Percentiles rank a stretch among this genome's conserved stretches.
These are phyloP conservation scores for Bambusicola thoracicus DNA, from an alignment of 2,113 vertebrate species.

Conservation along the genomic window DNA sequence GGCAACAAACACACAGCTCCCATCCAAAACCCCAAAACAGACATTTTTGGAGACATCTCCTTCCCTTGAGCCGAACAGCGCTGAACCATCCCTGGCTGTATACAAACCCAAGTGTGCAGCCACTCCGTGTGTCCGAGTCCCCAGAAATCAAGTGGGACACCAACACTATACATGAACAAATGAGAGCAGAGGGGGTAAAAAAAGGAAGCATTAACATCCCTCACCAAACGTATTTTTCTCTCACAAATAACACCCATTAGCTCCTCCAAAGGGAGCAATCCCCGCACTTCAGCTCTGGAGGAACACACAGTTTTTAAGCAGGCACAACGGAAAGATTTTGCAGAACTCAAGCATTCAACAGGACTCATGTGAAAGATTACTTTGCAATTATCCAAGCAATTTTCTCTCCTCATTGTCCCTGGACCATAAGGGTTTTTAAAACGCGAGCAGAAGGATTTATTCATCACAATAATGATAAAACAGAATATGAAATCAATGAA, in stretches of 20 bases:
- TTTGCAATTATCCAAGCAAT: conserved; percentile 60
- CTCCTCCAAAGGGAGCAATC: conserved; percentile 13
- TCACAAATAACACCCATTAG: conserved; percentile 9
- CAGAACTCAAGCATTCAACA: background rate
- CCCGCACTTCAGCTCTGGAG: background rate
- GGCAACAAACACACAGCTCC: background rate
- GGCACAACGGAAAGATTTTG: background rate
- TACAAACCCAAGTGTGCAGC: accelerated
- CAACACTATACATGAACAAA: background rate
- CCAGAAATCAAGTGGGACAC: background rate
- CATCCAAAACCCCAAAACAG: background rate
- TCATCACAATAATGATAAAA: conserved; percentile 57
- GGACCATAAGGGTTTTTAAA: conserved; percentile 34
- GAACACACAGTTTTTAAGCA: background rate
- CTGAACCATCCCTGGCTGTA: accelerated
- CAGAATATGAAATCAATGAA: conserved; percentile 65
- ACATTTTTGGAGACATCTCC: background rate
- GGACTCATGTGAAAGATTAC: conserved; percentile 44
- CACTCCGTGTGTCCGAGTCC: background rate
- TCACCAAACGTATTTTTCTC: background rate
- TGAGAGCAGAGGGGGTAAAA: background rate
- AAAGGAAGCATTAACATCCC: background rate
- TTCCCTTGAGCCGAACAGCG: accelerated
- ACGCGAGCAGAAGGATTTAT: conserved; percentile 64
- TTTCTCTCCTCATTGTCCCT: conserved; percentile 55